Base-by-base conservation (phyloP, 2,888 invertebrate species). In the Mythimna pallens region DNA sequence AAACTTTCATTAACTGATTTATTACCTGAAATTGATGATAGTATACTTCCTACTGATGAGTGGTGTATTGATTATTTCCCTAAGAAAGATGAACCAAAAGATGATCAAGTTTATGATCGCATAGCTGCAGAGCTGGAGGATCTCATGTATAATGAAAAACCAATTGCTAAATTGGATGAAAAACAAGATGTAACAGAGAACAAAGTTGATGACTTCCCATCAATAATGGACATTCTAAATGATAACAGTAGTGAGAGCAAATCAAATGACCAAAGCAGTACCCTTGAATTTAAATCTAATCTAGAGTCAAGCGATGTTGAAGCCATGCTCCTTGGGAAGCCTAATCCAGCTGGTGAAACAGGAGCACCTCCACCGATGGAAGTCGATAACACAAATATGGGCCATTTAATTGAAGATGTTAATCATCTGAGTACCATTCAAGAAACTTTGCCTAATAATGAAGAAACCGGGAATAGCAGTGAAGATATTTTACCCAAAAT, bases 111-210 rank as follows among this genome's bases (percentile, higher is more conserved):
- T 7, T 96, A 96, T 92, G 96, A 96, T 79, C 90, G 95, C 69
- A 96, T 96, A 88, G 96, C 96, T 62, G 96, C 96, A 12, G 96
- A 96, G 86, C 86, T 96, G 55, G 96, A 96, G 89, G 95, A 95
- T 82, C 90, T 96, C 69, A 96, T 96, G 96, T 93, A 92, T 74
- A 95, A 91, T 90, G 94, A 95, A 68, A 94, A 94, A 84, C 89
- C 92, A 64, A 84, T 86, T 65, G 77, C 74, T 36, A 92, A 89
- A 59, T 70, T 83, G 66, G 91, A 91, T n/a, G 90, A 81, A 43
- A 94, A 93, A 86, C 76, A 78, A 64, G 94, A 95, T 81, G 92
- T 65, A 40, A 67, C 65, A 0, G 86, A 85, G 47, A 76, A 92
- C 43, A 91, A 91, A 85, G 88, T 88, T 63, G 96, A 96, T 88